Conservation (phyloP, 2,797 vertebrate species). For the Australoheros facetus region DNA sequence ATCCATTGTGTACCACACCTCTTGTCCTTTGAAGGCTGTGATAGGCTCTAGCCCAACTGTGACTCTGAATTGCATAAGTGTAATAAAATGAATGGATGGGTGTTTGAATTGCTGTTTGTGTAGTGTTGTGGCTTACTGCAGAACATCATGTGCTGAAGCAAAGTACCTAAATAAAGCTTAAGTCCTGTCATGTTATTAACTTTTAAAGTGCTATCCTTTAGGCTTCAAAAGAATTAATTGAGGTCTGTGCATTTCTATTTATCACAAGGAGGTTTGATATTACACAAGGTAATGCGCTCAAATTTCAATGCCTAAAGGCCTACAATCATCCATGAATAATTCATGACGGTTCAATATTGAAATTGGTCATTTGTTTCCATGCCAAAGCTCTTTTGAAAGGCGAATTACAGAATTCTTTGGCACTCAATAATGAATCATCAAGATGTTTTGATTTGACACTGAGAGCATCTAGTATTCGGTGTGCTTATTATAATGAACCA, state of each 20-base stretch:
- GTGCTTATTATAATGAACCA: constrained; percentile 46
- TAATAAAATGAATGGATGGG: background rate
- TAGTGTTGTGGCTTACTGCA: background rate
- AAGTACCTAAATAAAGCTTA: constrained; percentile 21
- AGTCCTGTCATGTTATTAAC: constrained; percentile 15
- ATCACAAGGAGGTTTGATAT: constrained; percentile 62
- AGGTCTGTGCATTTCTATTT: constrained; percentile 45
- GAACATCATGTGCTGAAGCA: background rate
- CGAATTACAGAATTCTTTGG: constrained; percentile 61
- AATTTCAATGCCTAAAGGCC: constrained; percentile 53
- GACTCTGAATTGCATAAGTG: background rate
- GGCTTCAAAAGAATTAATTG: constrained; percentile 47
- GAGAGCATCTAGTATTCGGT: constrained; percentile 48
- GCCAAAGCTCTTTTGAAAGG: constrained; percentile 54
- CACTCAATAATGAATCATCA: constrained; percentile 65
- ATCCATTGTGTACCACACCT: background rate
- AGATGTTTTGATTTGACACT: constrained; percentile 61
- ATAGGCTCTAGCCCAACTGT: no score
- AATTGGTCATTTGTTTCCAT: constrained; percentile 75
- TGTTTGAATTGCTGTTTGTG: background rate
- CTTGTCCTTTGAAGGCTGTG: background rate
- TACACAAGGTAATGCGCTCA: constrained; percentile 60
- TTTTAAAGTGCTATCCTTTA: constrained; percentile 32
- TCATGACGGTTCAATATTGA: constrained; percentile 66
- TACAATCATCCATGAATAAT: constrained; percentile 64